Conservation (phyloP, 2,888 invertebrate genomes). For the Epicampocera succincta region DNA sequence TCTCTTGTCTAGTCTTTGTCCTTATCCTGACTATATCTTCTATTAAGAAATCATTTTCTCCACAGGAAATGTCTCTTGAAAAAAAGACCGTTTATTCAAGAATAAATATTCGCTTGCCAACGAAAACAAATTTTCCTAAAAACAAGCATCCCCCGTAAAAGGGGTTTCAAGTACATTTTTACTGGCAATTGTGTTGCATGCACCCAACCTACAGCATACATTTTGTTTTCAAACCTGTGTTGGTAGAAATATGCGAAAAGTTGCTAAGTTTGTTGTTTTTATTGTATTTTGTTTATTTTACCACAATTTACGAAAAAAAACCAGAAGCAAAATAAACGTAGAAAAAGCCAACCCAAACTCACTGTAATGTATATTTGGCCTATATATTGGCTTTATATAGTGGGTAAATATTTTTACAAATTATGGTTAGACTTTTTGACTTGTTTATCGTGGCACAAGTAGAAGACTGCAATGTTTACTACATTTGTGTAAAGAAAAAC, state of each 20-base stretch:
- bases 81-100: no score
- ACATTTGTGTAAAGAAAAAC: conserved; percentile 12
- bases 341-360: conserved; percentile 24
- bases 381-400: conserved; percentile 65
- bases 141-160: neutral
- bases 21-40: no score
- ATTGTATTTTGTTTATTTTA: conserved; percentile 31
- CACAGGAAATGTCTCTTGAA: no score
- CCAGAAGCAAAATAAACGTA: neutral
- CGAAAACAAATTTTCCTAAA: no score
- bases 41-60: no score
- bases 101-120: no score
- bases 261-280: conserved; percentile 37
- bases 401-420: conserved; percentile 75
- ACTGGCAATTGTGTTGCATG: neutral
- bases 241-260: conserved; percentile 36
- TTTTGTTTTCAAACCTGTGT: neutral
- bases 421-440: conserved; percentile 80
- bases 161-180: conserved; percentile 12
- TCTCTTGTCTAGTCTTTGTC: no score
- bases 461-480: conserved; percentile 46
- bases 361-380: conserved; percentile 64
- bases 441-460: conserved; percentile 75
- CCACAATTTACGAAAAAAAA: conserved; percentile 23
- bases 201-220: neutral